A percentile compares a stretch with the other conserved stretches of the same genome.
Evolutionary conservation across 2,888 invertebrate genomes (phyloP).

Genomic region (Doris montereyensis): DNA sequence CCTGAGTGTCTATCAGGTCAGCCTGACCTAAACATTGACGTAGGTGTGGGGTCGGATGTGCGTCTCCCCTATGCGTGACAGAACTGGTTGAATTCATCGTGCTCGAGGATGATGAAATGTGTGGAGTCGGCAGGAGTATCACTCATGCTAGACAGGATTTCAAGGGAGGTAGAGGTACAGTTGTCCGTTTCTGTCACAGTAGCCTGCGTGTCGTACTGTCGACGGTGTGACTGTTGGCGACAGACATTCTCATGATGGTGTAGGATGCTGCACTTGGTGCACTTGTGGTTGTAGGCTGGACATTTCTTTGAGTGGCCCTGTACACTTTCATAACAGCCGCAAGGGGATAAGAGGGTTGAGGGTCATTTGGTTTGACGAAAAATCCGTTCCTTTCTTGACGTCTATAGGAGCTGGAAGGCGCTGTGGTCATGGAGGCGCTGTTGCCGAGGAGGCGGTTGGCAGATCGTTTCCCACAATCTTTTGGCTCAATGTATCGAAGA

Average conservation of each 20-base stretch:
- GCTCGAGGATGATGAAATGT: conserved; percentile 42
- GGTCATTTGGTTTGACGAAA: no score
- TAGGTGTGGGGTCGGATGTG: conserved; percentile 46
- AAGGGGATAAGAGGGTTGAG: background rate
- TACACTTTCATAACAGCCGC: no score
- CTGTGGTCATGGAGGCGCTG: no score
- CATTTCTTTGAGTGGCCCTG: no score
- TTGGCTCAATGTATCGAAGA: background rate
- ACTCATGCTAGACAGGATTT: background rate
- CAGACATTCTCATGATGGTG: conserved; percentile 49
- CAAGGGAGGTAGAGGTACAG: background rate
- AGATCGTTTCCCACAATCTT: conserved; percentile 20
- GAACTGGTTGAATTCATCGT: conserved; percentile 47
- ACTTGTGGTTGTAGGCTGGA: conserved; percentile 48
- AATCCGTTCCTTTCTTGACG: no score
- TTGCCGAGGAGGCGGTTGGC: background rate
- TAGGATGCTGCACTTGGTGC: conserved; percentile 41
- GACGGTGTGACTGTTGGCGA: no score
- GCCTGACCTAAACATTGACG: conserved; percentile 34
- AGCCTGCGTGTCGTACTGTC: background rate
- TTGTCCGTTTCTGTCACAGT: background rate
- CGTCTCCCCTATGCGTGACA: conserved; percentile 42
- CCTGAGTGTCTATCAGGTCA: conserved; percentile 41
- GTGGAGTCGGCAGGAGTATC: background rate
- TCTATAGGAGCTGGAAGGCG: no score